A percentile compares a stretch with the other conserved stretches of the same genome.
These are phyloP conservation scores for Pterostichus madidus DNA, from an alignment of 2,888 invertebrate genomes.

Conservation along the genomic window DNA sequence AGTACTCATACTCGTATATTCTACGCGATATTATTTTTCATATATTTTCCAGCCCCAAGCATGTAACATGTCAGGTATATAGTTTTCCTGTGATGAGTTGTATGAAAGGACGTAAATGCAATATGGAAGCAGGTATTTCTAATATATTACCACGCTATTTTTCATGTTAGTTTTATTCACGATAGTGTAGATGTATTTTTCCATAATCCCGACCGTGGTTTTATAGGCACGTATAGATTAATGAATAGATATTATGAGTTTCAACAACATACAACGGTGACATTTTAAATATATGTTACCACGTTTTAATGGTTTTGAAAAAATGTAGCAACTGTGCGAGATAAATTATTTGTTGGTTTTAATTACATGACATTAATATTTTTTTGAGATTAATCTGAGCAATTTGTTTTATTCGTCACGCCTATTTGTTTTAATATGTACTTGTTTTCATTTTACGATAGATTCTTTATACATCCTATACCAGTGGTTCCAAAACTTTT, in stretches of 20 bases:
- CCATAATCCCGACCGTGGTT: conserved; percentile 29
- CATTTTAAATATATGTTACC: conserved; percentile 38
- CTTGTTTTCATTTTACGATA: no score
- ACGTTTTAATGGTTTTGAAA: conserved; percentile 17
- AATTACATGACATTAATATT: conserved; percentile 12
- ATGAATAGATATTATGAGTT: conserved; percentile 32
- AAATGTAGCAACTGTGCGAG: conserved; percentile 30
- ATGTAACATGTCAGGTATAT: not conserved
- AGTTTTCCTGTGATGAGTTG: not conserved
- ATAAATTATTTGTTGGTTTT: not conserved
- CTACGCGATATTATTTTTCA: no score
- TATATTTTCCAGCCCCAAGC: no score
- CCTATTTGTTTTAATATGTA: no score
- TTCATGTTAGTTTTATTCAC: conserved; percentile 12
- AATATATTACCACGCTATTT: conserved; percentile 32
- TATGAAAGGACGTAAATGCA: conserved; percentile 19
- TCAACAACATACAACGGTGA: conserved; percentile 31
- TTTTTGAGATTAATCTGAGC: not conserved
- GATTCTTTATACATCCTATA: no score
- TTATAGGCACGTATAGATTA: conserved; percentile 48
- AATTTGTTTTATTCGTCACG: conserved; percentile 12
- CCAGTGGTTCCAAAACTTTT: no score
- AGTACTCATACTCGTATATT: no score
- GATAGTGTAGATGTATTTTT: conserved; percentile 32
- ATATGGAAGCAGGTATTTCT: not conserved